These are phyloP conservation scores for Phoenoteleia sp. DNA, from an alignment of 2,888 invertebrate genomes.

Conservation along the genomic window DNA sequence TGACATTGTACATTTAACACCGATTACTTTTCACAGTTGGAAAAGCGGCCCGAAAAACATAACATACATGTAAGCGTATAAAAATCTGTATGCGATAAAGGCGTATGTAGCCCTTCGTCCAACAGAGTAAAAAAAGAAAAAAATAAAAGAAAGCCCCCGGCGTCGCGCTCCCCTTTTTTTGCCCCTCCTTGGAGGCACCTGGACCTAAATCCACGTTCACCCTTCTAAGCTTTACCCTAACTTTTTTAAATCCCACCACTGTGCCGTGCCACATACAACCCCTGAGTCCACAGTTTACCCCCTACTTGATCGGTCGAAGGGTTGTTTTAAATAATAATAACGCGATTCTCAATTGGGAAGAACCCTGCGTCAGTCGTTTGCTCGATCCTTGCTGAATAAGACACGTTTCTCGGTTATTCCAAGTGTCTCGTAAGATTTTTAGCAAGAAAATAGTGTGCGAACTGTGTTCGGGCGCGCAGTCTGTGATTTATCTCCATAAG, in stretches of 20 bases:
- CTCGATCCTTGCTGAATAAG: conserved; percentile 68
- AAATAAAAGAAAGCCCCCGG: conserved; percentile 74
- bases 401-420: conserved; percentile 62
- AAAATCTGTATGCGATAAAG: conserved; percentile 68
- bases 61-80: conserved; percentile 54
- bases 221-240: conserved; percentile 76
- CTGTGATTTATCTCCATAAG: too few relatives aligned
- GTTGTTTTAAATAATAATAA: conserved; percentile 86
- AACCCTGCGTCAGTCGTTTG: conserved; percentile 72
- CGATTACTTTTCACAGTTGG: neutral
- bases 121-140: conserved; percentile 52
- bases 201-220: conserved; percentile 76
- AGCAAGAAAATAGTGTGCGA: neutral
- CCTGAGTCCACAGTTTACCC: conserved; percentile 73
- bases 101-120: conserved; percentile 64
- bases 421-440: neutral
- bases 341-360: conserved; percentile 74
- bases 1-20: too few relatives aligned
- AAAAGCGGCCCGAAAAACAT: conserved; percentile 53
- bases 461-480: conserved; percentile 36
- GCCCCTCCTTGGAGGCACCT: conserved; percentile 75
- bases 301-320: conserved; percentile 81
- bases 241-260: conserved; percentile 76
- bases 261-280: conserved; percentile 67
- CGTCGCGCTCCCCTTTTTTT: conserved; percentile 75